These are phyloP conservation scores for Bovichtus diacanthus DNA, from an alignment of 2,797 vertebrate genomes.

Conservation along the genomic window DNA sequence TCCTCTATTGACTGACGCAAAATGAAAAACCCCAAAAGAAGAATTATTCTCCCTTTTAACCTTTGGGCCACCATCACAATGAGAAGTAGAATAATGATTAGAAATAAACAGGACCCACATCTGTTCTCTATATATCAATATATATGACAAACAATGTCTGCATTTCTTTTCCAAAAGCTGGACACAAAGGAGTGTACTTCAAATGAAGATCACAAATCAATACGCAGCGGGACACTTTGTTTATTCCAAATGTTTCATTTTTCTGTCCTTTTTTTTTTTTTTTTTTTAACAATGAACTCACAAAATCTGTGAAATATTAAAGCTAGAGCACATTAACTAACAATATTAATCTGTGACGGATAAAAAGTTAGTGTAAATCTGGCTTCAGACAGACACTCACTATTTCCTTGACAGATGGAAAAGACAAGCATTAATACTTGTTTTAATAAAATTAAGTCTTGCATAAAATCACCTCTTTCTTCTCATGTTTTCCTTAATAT, in stretches of 20 bases:
- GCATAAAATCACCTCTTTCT: conserved; percentile 27
- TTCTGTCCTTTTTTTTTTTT: no score
- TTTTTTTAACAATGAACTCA: conserved; percentile 15
- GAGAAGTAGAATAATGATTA: conserved; percentile 44
- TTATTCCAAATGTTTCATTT: conserved; percentile 36
- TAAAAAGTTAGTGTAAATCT: conserved; percentile 26
- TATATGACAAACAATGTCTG: conserved; percentile 63
- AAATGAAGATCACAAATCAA: conserved; percentile 53
- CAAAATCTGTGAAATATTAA: conserved; percentile 31
- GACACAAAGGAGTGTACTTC: conserved; percentile 33
- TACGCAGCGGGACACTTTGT: conserved; percentile 12
- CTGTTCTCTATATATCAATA: conserved; percentile 63
- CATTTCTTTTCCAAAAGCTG: conserved; percentile 41
- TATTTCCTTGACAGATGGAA: conserved; percentile 17
- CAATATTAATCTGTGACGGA: conserved; percentile 26
- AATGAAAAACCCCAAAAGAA: conserved; percentile 31
- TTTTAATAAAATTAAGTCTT: conserved; percentile 10
- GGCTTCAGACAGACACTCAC: neutral
- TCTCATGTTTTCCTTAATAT: conserved; percentile 32
- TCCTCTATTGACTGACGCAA: neutral
- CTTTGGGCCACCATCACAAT: conserved; percentile 40
- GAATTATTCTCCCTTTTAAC: conserved; percentile 30
- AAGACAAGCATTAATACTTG: conserved; percentile 1
- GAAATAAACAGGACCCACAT: conserved; percentile 64
- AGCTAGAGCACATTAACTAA: conserved; percentile 16